Conservation (phyloP, 2,888 invertebrate genomes). For the Callyntrura guangdongensis region DNA sequence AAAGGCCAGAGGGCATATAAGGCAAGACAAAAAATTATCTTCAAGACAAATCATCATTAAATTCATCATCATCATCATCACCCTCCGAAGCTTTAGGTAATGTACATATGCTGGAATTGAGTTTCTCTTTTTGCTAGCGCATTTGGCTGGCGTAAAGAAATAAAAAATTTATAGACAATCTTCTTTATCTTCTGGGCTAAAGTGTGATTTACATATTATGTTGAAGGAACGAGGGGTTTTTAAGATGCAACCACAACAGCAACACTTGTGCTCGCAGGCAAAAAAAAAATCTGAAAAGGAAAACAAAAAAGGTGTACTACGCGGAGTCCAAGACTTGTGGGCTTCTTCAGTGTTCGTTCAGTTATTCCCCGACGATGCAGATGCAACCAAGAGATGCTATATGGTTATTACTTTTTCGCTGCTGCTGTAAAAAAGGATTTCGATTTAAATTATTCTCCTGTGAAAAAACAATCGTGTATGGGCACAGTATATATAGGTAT, state of each 20-base stretch:
- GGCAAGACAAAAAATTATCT: conserved; percentile 57
- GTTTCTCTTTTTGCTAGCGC: not conserved
- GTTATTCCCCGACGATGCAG: not conserved
- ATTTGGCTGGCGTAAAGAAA: not conserved
- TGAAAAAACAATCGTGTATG: not conserved
- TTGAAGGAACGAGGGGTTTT: not conserved
- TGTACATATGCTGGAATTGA: not conserved
- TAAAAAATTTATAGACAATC: not conserved
- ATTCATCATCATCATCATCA: conserved; percentile 45
- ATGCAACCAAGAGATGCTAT: not conserved
- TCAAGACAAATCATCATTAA: conserved; percentile 70
- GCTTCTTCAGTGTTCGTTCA: conserved; percentile 12
- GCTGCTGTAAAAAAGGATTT: not conserved
- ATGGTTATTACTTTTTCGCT: not conserved
- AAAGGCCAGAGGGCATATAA: conserved; percentile 69
- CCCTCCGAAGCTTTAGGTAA: not conserved
- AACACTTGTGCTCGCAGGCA: not conserved
- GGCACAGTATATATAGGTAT: too few relatives aligned
- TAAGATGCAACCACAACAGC: not conserved
- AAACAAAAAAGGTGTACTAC: conserved; percentile 2
- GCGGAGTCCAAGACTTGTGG: not conserved
- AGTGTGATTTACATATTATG: not conserved
- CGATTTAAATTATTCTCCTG: not conserved
- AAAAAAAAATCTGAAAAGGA: not conserved
- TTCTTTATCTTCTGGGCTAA: not conserved